phyloP scores from a whole-genome alignment of 2,113 vertebrate species.

The Indri indri region DNA sequence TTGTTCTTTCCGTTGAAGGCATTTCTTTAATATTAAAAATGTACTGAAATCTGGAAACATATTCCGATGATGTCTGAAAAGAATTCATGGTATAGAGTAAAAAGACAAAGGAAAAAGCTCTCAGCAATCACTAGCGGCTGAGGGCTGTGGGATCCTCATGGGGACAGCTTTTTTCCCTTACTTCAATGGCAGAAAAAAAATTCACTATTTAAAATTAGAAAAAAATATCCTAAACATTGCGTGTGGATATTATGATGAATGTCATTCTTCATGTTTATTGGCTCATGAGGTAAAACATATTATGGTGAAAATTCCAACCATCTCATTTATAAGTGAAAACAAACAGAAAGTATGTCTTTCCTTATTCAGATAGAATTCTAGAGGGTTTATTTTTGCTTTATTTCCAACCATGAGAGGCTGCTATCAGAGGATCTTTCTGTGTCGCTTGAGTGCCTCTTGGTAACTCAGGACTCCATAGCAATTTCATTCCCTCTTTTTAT shows the following conservation, averaged over 20 bases:
- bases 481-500: neutral
- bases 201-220: neutral
- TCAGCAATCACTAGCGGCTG: neutral
- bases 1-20: conserved; percentile 49
- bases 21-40: conserved; percentile 71
- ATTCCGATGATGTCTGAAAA: conserved; percentile 21
- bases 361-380: neutral
- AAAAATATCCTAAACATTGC: conserved; percentile 5
- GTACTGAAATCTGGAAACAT: conserved; percentile 50
- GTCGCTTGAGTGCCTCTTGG: neutral
- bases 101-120: conserved; percentile 11
- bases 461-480: neutral
- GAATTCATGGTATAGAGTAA: conserved; percentile 3
- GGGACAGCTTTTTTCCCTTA: neutral
- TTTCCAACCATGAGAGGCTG: conserved; percentile 46
- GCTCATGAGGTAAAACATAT: conserved; percentile 55
- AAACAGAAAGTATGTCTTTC: neutral
- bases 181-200: conserved; percentile 6
- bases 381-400: conserved; percentile 57
- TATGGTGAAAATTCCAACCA: conserved; percentile 44
- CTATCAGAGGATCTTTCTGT: neutral
- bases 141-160: neutral
- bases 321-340: conserved; percentile 39
- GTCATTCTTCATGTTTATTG: conserved; percentile 56
- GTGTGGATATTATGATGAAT: conserved; percentile 45